Evolutionary conservation across 2,888 invertebrate species (phyloP), one percentile per base, ranked within the genome.

Genomic region (Platycnemis pennipes): DNA sequence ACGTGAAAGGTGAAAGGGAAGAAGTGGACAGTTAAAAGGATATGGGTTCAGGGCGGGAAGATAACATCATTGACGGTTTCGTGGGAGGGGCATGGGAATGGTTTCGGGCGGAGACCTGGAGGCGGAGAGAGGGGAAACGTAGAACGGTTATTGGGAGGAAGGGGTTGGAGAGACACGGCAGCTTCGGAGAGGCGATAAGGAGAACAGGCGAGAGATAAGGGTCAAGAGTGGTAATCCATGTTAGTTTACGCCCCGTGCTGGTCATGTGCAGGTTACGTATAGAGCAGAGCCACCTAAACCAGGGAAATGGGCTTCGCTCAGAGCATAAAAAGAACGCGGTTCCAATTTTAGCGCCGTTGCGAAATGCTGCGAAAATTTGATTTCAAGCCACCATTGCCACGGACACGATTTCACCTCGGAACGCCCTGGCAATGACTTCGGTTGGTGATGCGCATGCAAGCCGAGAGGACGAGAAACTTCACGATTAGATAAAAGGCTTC

Each of bases 11-110:
- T 77, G 77, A 77, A 77, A 77, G 77, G 77, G 77, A 77, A 77
- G 77, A 77, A 77, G 77, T 37, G 77, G 77, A 77, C 77, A 77
- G 77, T 37, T 77, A 37, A 37, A 77, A 77, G n/a, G 77, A 77
- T 77, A 77, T 13, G 77, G 77, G 77, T 37, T n/a, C 77, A n/a
- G n/a, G 11, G n/a, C 11, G 77, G 77, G 69, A 5, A 77, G 77
- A 77, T 77, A 77, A 77, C 13, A 77, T 77, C 77, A 11, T 8
- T 13, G 77, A 77, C 77, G 77, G 13, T 19, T 49, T 49, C 19
- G 49, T 16, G 49, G 49, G 19, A 49, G 49, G 49, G 49, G n/a
- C n/a, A 49, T 8, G 49, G 49, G 49, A 49, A 19, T 49, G 49
- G 49, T 19, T 19, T 19, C 49, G 49, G 49, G 4, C n/a, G n/a